Percentiles rank a stretch among this genome's conserved stretches.
phyloP scores from a whole-genome alignment of 2,888 invertebrate species.

The Dromius quadrimaculatus region DNA sequence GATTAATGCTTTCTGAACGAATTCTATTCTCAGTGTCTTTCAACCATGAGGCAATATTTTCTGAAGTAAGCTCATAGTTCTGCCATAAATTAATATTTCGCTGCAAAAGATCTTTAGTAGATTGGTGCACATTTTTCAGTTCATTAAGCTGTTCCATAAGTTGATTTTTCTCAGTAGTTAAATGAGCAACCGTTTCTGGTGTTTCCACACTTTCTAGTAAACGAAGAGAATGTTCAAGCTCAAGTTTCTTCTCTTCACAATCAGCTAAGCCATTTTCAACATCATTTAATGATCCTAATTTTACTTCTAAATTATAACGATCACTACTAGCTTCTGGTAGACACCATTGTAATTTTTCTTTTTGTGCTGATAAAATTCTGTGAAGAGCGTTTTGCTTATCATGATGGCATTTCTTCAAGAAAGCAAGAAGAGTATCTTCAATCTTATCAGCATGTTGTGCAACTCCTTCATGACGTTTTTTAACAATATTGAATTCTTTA shows the following conservation, averaged over 20 bases:
- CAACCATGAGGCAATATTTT: slow-evolving; percentile 80
- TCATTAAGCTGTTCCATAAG: slow-evolving; percentile 79
- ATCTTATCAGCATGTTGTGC: slow-evolving; percentile 85
- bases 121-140: slow-evolving; percentile 75
- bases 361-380: slow-evolving; percentile 82
- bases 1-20: slow-evolving; percentile 78
- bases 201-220: slow-evolving; percentile 81
- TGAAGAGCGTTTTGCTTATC: slow-evolving; percentile 87
- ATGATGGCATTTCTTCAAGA: slow-evolving; percentile 88
- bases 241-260: slow-evolving; percentile 75
- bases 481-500: slow-evolving; percentile 86
- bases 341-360: slow-evolving; percentile 93
- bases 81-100: slow-evolving; percentile 83
- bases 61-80: slow-evolving; percentile 82
- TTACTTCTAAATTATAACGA: slow-evolving; percentile 92
- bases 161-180: slow-evolving; percentile 78
- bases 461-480: slow-evolving; percentile 85
- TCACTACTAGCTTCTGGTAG: slow-evolving; percentile 90
- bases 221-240: slow-evolving; percentile 78
- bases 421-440: slow-evolving; percentile 80
- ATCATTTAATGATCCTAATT: slow-evolving; percentile 83
- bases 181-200: slow-evolving; percentile 75
- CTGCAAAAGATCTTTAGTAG: slow-evolving; percentile 77
- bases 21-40: slow-evolving; percentile 84
- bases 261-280: slow-evolving; percentile 80